Base-by-base conservation (phyloP, 1,140 invertebrate species). In the Drosophila guanche region DNA sequence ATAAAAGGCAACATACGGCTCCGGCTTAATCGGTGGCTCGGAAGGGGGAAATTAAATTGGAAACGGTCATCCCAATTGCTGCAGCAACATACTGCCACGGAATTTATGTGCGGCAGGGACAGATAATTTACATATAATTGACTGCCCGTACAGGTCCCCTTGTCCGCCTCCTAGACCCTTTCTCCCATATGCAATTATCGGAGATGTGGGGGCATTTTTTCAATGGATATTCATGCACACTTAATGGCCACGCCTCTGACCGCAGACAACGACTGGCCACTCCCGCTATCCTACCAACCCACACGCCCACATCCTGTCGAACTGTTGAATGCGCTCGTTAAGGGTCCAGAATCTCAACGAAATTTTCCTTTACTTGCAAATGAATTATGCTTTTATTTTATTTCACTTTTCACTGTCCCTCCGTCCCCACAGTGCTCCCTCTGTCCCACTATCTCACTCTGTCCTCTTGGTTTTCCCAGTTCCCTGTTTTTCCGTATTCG, bases 41-140 rank as follows among this genome's bases (percentile, higher is more conserved):
- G 3, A 37, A 10, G 33, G 33, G 4, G 33, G 33, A 10, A 37
- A 37, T 37, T 37, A 37, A 37, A 37, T 37, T 37, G 33, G 33
- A 37, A 37, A 37, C 10, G 12, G 10, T 37, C 33, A 37, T 37
- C 33, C 33, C 33, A 8, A 7, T 8, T 8, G 29, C 7, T 8
- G 29, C 29, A 8, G 29, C 29, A 33, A 8, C 29, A 33, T 7
- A 37, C 33, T 12, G 33, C 10, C 10, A 4, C 1, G 33, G 33
- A 53, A 47, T 70, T 56, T 37, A 41, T 29, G 33, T 43, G 25
- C 5, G 8, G 29, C 70, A 65, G 22, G 56, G 53, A 58, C 60
- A 66, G 72, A 72, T 76, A 76, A 76, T 76, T 76, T 76, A 72
- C 72, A 76, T 72, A 71, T 76, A 76, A 76, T 76, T 76, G 68